Evolutionary conservation across 2,113 vertebrate genomes (phyloP).

Genomic region (Festucalex cinctus): DNA sequence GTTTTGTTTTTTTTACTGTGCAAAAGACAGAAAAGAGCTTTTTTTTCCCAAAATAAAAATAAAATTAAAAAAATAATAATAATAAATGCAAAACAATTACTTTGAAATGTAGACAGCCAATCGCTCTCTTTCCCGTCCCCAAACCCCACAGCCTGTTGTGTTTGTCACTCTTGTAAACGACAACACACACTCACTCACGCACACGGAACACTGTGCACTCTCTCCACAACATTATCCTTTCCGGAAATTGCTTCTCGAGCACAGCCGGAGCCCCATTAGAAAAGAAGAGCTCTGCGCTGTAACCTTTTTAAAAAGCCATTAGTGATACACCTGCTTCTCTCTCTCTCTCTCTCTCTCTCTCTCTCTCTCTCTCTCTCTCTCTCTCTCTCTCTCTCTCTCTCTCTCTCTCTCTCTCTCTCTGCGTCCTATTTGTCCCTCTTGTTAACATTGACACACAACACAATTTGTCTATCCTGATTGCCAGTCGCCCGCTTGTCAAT

Average conservation of each 20-base stretch:
- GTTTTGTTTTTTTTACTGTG: slow-evolving; percentile 10
- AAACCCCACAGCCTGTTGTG: slow-evolving; percentile 48
- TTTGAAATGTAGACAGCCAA: slow-evolving; percentile 38
- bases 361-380: slow-evolving; percentile 24
- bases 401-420: slow-evolving; percentile 24
- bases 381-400: not conserved
- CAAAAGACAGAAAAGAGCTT: slow-evolving; percentile 15
- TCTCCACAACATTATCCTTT: slow-evolving; percentile 70
- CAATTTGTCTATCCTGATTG: slow-evolving; percentile 44
- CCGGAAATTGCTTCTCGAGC: slow-evolving; percentile 75
- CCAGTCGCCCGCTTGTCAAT: slow-evolving; percentile 38
- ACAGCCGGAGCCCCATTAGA: slow-evolving; percentile 74
- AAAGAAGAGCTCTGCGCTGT: slow-evolving; percentile 71
- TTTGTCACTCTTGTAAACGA: slow-evolving; percentile 59
- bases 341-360: slow-evolving; percentile 6
- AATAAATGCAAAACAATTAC: slow-evolving; percentile 52
- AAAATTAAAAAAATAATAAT: not conserved
- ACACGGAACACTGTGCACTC: slow-evolving; percentile 51
- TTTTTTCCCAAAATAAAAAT: not conserved
- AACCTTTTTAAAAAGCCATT: slow-evolving; percentile 81
- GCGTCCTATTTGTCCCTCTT: slow-evolving; percentile 64
- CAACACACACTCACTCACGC: slow-evolving; percentile 25
- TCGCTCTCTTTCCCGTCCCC: slow-evolving; percentile 18
- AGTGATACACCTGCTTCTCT: slow-evolving; percentile 67
- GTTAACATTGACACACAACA: slow-evolving; percentile 59